phyloP scores from a whole-genome alignment of 2,113 vertebrate genomes.

The Sialia sialis region DNA sequence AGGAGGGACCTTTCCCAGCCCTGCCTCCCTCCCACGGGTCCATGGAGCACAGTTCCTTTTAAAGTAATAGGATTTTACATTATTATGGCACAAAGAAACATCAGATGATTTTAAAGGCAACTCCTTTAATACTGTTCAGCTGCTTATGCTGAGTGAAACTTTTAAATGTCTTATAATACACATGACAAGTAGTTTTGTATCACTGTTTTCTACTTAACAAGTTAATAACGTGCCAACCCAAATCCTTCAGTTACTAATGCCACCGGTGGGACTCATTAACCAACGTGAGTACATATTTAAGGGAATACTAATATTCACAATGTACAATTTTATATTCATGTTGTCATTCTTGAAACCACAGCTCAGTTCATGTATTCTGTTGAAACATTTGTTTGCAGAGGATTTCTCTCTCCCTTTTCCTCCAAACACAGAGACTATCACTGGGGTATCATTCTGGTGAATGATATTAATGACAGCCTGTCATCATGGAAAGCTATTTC shows the following conservation, averaged over 20 bases:
- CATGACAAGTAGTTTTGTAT: conserved; percentile 56
- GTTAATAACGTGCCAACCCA: conserved; percentile 65
- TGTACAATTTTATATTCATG: conserved; percentile 61
- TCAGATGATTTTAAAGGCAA: neutral
- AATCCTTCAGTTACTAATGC: conserved; percentile 67
- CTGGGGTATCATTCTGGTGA: conserved; percentile 23
- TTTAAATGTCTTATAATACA: conserved; percentile 51
- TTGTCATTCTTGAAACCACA: conserved; percentile 59
- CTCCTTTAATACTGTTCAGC: neutral
- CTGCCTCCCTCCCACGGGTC: neutral
- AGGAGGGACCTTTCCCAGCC: neutral
- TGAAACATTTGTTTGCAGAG: conserved; percentile 50
- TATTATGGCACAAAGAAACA: neutral
- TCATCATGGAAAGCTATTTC: conserved; percentile 47
- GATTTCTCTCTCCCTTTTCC: conserved; percentile 26
- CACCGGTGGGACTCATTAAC: conserved; percentile 67
- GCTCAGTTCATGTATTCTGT: conserved; percentile 34
- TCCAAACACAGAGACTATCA: conserved; percentile 2
- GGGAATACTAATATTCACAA: conserved; percentile 67
- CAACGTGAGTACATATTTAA: conserved; percentile 61
- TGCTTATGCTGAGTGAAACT: conserved; percentile 45
- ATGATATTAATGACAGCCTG: conserved; percentile 60
- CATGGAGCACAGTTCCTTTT: neutral
- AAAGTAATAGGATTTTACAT: neutral
- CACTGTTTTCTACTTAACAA: conserved; percentile 68